phyloP scores from a whole-genome alignment of 2,113 vertebrate genomes.

The Sebastes schlegelii region DNA sequence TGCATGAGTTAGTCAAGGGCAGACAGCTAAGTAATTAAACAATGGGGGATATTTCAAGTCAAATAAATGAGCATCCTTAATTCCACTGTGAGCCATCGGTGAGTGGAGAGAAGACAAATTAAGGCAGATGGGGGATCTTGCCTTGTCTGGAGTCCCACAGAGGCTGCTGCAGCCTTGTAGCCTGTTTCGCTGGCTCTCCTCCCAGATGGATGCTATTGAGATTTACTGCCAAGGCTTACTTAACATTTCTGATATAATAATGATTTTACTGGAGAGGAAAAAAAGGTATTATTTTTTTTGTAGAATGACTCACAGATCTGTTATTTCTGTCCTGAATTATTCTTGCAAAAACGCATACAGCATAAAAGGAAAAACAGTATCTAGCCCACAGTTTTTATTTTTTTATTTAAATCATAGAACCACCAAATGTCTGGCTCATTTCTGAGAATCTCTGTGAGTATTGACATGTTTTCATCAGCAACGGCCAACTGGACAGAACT shows the following conservation, averaged over 20 bases:
- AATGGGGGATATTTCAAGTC: conserved; percentile 45
- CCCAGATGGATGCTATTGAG: conserved; percentile 42
- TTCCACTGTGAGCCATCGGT: conserved; percentile 42
- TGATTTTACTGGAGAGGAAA: conserved; percentile 6
- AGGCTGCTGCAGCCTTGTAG: conserved; percentile 47
- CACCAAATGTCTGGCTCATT: not conserved
- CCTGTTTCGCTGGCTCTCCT: conserved; percentile 39
- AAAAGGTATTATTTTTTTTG: not conserved
- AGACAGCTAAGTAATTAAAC: conserved; percentile 58
- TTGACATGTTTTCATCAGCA: not conserved
- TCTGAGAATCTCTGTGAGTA: not conserved
- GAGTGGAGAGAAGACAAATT: conserved; percentile 50
- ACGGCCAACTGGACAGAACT: not conserved
- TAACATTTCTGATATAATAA: conserved; percentile 29
- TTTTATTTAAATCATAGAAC: not conserved
- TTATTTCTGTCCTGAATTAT: not conserved
- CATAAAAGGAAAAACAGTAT: not conserved
- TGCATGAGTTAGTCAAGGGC: conserved; percentile 50
- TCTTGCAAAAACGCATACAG: not conserved
- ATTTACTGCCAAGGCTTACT: conserved; percentile 49
- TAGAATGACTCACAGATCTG: not conserved
- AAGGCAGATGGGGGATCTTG: conserved; percentile 52
- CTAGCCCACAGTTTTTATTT: not conserved
- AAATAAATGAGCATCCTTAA: conserved; percentile 46
- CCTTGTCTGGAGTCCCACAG: conserved; percentile 41